Conservation (phyloP, 2,113 vertebrate species). For the Oncorhynchus masou region DNA sequence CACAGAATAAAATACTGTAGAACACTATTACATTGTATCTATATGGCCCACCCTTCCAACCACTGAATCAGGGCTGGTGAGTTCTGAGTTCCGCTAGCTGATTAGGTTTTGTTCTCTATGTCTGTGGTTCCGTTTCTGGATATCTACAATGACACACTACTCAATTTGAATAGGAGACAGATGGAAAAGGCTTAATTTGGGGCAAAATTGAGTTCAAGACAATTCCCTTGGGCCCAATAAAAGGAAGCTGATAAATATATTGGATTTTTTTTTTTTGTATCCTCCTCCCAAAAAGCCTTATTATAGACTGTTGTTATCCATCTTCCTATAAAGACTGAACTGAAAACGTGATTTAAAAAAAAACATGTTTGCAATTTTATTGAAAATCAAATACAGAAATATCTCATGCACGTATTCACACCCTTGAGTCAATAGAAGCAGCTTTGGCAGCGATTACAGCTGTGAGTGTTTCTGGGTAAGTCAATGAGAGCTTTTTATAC, state of each 20-base stretch:
- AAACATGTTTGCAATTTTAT: too few relatives aligned
- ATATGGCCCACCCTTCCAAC: background rate
- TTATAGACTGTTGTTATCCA: background rate
- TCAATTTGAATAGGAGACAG: background rate
- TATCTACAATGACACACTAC: background rate
- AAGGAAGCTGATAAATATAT: background rate
- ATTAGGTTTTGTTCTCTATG: too few relatives aligned
- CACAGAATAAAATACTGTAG: too few relatives aligned
- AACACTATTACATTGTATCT: too few relatives aligned
- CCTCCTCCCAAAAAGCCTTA: background rate
- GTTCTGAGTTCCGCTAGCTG: background rate
- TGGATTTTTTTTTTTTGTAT: background rate
- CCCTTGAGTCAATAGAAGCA: too few relatives aligned
- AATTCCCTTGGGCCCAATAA: background rate
- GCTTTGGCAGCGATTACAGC: too few relatives aligned
- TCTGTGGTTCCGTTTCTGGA: background rate
- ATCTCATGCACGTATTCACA: too few relatives aligned
- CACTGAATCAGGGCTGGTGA: constrained; percentile 1
- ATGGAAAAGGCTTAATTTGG: background rate
- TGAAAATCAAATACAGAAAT: too few relatives aligned
- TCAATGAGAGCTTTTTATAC: too few relatives aligned
- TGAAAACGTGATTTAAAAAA: background rate
- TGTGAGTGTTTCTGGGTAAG: too few relatives aligned
- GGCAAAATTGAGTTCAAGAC: background rate
- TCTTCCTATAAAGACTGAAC: background rate